A percentile compares a stretch with the other conserved stretches of the same genome.
Evolutionary conservation across 23 tunicate genomes (phyloP).

Genomic region (Clavelina lepadiformis): DNA sequence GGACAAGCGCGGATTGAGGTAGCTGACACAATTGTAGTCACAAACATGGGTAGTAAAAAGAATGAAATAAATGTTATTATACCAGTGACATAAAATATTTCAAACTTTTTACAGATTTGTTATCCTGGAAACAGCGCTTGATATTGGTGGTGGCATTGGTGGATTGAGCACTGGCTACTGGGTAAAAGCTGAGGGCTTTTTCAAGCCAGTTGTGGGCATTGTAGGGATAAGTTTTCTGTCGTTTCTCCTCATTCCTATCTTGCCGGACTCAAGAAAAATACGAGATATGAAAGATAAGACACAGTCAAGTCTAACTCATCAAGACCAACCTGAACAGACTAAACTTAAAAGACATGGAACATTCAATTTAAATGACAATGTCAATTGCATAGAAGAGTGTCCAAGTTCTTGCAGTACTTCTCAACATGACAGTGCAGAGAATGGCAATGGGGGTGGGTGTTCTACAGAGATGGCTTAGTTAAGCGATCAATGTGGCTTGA

Average conservation of each 20-base stretch:
- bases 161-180: slow-evolving; percentile 72
- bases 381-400: no score
- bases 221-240: slow-evolving; percentile 7
- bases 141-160: slow-evolving; percentile 72
- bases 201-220: slow-evolving; percentile 41
- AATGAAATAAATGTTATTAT: neutral
- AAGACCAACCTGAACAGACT: no score
- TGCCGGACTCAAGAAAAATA: slow-evolving; percentile 39
- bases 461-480: no score
- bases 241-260: slow-evolving; percentile 29
- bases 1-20: slow-evolving; percentile 76
- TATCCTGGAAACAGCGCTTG: slow-evolving; percentile 67
- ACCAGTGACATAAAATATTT: neutral
- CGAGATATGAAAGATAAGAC: no score
- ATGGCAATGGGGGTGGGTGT: no score
- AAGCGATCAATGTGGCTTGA: no score
- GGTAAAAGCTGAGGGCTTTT: slow-evolving; percentile 64
- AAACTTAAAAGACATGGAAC: no score
- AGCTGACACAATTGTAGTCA: no score
- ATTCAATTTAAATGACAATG: no score
- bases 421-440: no score
- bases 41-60: neutral
- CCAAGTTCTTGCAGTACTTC: no score
- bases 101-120: slow-evolving; percentile 25
- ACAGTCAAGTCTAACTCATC: no score